These are phyloP conservation scores for Channa maculata DNA, from an alignment of 2,113 vertebrate genomes.

Conservation along the genomic window DNA sequence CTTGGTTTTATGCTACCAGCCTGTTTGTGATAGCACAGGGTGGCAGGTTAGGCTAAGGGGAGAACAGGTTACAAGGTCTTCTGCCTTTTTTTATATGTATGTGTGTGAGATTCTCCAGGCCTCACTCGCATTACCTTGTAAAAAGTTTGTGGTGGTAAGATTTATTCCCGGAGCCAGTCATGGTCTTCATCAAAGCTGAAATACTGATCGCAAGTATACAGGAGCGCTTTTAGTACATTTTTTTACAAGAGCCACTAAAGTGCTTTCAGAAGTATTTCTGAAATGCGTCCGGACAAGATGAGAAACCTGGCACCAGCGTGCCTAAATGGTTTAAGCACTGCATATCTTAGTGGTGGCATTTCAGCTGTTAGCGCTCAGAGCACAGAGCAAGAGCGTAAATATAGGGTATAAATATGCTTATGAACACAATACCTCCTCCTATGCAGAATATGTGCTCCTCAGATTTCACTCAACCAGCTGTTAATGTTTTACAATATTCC, in stretches of 20 bases:
- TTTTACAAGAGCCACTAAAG: slow-evolving; percentile 73
- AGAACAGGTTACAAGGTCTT: slow-evolving; percentile 22
- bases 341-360: slow-evolving; percentile 73
- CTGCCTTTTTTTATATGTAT: slow-evolving; percentile 3
- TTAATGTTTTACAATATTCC: slow-evolving; percentile 7
- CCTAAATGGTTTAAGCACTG: slow-evolving; percentile 76
- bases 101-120: slow-evolving; percentile 46
- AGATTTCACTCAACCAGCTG: slow-evolving; percentile 63
- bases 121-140: slow-evolving; percentile 70
- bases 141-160: slow-evolving; percentile 64
- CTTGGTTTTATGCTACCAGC: slow-evolving; percentile 8
- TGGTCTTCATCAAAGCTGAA: slow-evolving; percentile 61
- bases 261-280: slow-evolving; percentile 69
- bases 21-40: slow-evolving; percentile 1
- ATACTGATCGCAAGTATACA: slow-evolving; percentile 73
- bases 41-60: not conserved
- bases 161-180: slow-evolving; percentile 51
- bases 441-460: slow-evolving; percentile 50
- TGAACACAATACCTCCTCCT: slow-evolving; percentile 63
- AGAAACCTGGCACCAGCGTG: slow-evolving; percentile 70
- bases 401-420: slow-evolving; percentile 66
- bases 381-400: slow-evolving; percentile 63
- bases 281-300: slow-evolving; percentile 73
- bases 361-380: slow-evolving; percentile 74
- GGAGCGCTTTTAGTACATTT: slow-evolving; percentile 70